phyloP scores from a whole-genome alignment of 2,888 invertebrate genomes.

The Achlya flavicornis region DNA sequence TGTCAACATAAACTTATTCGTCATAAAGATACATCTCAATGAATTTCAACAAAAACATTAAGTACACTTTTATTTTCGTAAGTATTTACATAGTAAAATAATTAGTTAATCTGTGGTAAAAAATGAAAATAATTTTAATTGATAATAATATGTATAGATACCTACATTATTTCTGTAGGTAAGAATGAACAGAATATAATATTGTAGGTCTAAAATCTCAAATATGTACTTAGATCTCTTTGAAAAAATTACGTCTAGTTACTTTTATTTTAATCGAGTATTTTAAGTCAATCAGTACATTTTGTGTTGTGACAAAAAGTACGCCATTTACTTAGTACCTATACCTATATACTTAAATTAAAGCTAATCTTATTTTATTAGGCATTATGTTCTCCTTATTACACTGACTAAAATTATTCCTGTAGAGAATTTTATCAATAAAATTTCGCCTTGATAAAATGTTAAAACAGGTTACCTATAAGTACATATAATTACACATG shows the following conservation, averaged over 20 bases:
- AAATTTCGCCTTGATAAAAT: neutral
- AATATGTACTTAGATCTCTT: neutral
- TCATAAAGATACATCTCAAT: neutral
- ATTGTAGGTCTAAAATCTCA: neutral
- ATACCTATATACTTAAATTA: neutral
- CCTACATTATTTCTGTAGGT: neutral
- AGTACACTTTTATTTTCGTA: no score
- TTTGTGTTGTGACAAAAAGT: no score
- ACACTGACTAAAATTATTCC: neutral
- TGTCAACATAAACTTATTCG: neutral
- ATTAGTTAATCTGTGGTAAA: neutral
- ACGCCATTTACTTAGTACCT: neutral
- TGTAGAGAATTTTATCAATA: neutral
- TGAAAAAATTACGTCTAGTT: no score
- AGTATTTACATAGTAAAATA: neutral
- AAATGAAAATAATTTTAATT: neutral
- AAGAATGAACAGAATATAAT: neutral
- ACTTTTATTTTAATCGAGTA: no score
- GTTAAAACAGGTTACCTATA: neutral
- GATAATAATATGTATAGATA: neutral
- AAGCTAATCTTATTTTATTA: neutral
- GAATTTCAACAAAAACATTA: no score
- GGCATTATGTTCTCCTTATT: no score
- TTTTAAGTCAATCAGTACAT: neutral
- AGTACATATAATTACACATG: neutral